A percentile compares a stretch with the other conserved stretches of the same genome.
phyloP scores from a whole-genome alignment of 2,888 invertebrate species.

The Ellobium chinense region DNA sequence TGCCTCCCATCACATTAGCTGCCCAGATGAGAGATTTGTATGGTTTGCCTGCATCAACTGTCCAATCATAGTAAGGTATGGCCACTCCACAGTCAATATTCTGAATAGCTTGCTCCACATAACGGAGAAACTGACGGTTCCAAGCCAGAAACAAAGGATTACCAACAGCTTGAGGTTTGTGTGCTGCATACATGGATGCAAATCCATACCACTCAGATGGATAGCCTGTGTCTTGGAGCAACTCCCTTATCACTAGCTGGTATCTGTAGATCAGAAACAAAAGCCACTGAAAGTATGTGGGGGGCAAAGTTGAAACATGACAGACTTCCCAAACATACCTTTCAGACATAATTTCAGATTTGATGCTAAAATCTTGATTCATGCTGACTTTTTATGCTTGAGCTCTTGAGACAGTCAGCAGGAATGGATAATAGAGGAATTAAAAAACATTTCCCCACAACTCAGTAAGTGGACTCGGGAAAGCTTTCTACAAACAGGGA shows the following conservation, averaged over 20 bases:
- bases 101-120: slow-evolving; percentile 71
- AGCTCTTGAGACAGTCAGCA: too few species aligned
- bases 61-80: slow-evolving; percentile 78
- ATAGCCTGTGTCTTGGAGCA: slow-evolving; percentile 59
- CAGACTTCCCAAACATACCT: neutral
- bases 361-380: neutral
- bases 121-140: slow-evolving; percentile 73
- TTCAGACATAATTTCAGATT: neutral
- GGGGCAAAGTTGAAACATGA: neutral
- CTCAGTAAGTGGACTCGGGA: too few species aligned
- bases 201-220: slow-evolving; percentile 73
- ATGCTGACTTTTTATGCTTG: too few species aligned
- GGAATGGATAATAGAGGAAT: too few species aligned
- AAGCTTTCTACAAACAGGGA: too few species aligned
- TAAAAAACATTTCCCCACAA: too few species aligned
- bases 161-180: slow-evolving; percentile 72
- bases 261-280: slow-evolving; percentile 48
- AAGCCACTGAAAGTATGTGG: neutral
- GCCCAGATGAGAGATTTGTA: slow-evolving; percentile 72
- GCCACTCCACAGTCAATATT: slow-evolving; percentile 71
- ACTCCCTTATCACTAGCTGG: slow-evolving; percentile 68
- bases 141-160: slow-evolving; percentile 72
- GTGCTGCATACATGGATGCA: slow-evolving; percentile 65
- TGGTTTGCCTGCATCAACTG: slow-evolving; percentile 72
- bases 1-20: slow-evolving; percentile 74